These are phyloP conservation scores for Lordiphosa clarofinis DNA, from an alignment of 1,140 invertebrate species.

Conservation along the genomic window DNA sequence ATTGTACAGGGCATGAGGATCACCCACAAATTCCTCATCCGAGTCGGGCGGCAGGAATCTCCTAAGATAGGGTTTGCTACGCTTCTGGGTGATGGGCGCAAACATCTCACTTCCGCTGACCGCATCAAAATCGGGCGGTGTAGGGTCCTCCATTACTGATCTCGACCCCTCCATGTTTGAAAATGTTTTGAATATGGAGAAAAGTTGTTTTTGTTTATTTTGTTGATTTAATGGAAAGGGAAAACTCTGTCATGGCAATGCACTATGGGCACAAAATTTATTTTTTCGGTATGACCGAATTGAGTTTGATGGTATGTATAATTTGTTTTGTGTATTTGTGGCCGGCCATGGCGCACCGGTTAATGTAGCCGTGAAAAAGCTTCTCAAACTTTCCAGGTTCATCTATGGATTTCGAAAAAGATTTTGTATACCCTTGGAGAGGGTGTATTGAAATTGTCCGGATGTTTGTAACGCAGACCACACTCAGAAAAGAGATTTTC, in stretches of 20 bases:
- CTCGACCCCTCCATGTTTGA: constrained; percentile 2
- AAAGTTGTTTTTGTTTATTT: constrained; percentile 2
- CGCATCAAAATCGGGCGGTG: constrained; percentile 1
- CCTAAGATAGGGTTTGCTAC: constrained; percentile 40
- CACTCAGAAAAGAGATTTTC: too few relatives aligned
- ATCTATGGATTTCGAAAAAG: too few relatives aligned
- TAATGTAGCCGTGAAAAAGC: too few relatives aligned
- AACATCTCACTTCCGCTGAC: not conserved
- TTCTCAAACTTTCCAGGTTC: too few relatives aligned
- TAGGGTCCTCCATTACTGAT: not conserved
- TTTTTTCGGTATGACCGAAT: too few relatives aligned
- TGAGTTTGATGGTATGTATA: too few relatives aligned
- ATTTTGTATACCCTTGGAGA: too few relatives aligned
- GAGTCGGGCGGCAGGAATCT: constrained; percentile 53
- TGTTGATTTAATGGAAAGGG: not conserved
- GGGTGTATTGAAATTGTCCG: too few relatives aligned
- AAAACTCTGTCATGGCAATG: constrained; percentile 53
- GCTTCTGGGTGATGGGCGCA: not conserved
- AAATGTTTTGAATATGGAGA: constrained; percentile 3
- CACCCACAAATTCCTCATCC: constrained; percentile 43
- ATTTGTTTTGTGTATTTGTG: too few relatives aligned
- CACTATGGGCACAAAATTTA: too few relatives aligned
- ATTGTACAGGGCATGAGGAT: constrained; percentile 43
- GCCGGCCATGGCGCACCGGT: too few relatives aligned
- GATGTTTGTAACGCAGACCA: too few relatives aligned